A percentile compares a stretch with the other conserved stretches of the same genome.
phyloP scores from a whole-genome alignment of 1,140 invertebrate genomes.

The Agraylea sexmaculata region DNA sequence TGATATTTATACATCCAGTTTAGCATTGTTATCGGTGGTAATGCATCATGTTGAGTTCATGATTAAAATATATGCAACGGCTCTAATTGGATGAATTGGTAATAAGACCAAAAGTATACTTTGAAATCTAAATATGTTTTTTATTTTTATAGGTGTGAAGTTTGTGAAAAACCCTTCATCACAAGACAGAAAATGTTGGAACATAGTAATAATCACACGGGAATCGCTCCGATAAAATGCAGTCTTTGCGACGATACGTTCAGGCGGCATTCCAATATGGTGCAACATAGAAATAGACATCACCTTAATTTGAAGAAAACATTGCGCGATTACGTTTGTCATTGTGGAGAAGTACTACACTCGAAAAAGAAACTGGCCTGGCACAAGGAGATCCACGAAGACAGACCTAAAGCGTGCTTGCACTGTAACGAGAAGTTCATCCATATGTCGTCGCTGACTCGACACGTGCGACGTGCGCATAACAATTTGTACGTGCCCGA shows the following conservation, averaged over 20 bases:
- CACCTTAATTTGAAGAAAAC: conserved; percentile 52
- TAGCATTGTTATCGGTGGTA: too few species aligned
- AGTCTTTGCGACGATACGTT: conserved; percentile 72
- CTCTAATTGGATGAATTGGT: too few species aligned
- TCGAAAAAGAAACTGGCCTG: conserved; percentile 70
- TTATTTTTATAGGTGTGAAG: conserved; percentile 52
- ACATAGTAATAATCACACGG: conserved; percentile 71
- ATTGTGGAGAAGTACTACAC: conserved; percentile 69
- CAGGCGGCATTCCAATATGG: conserved; percentile 70
- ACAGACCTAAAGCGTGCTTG: conserved; percentile 68
- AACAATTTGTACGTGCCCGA: conserved; percentile 61
- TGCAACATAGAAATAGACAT: conserved; percentile 66
- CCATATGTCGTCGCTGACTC: conserved; percentile 65
- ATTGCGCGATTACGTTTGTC: conserved; percentile 58
- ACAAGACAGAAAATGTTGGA: conserved; percentile 66
- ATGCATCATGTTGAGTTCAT: too few species aligned
- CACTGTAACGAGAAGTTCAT: conserved; percentile 76
- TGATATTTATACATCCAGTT: too few species aligned
- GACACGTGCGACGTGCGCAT: conserved; percentile 71
- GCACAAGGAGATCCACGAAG: conserved; percentile 76
- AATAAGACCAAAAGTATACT: too few species aligned
- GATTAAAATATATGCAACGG: too few species aligned
- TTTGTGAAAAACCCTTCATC: conserved; percentile 72
- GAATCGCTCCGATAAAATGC: conserved; percentile 67
- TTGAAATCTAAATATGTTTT: too few species aligned